These are phyloP conservation scores for Penaeus vannamei DNA, from an alignment of 1,140 invertebrate species.

Conservation along the genomic window DNA sequence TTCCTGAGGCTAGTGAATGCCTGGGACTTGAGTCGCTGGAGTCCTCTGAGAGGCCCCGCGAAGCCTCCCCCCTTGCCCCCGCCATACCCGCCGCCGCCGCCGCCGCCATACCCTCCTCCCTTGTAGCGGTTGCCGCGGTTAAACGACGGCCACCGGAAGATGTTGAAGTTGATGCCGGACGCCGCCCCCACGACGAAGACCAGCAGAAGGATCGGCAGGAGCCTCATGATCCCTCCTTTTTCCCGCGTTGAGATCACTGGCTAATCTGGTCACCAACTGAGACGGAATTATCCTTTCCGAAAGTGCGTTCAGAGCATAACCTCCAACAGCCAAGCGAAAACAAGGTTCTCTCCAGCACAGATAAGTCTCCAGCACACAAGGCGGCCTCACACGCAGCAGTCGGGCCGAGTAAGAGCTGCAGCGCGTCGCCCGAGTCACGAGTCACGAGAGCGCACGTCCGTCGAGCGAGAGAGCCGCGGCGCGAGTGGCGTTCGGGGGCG, in stretches of 20 bases:
- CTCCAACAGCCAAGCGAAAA: too few relatives aligned
- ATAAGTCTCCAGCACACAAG: too few relatives aligned
- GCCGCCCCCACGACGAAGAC: constrained; percentile 32
- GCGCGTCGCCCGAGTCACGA: too few relatives aligned
- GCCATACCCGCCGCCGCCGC: neutral
- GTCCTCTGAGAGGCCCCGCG: constrained; percentile 1
- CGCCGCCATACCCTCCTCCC: constrained; percentile 31
- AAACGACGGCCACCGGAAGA: constrained; percentile 58
- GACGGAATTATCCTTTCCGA: neutral
- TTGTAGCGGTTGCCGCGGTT: constrained; percentile 5
- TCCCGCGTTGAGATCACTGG: neutral
- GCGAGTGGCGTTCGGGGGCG: neutral
- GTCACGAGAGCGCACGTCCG: too few relatives aligned
- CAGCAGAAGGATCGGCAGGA: constrained; percentile 21
- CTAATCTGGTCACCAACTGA: neutral
- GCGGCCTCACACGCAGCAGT: too few relatives aligned
- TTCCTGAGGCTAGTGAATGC: constrained; percentile 55
- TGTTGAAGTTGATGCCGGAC: constrained; percentile 48
- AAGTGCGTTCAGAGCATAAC: neutral
- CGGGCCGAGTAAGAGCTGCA: too few relatives aligned
- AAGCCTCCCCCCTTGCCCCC: constrained; percentile 26
- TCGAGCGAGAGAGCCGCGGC: too few relatives aligned
- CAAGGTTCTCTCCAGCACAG: too few relatives aligned
- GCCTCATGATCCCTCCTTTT: constrained; percentile 17
- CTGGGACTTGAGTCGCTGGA: constrained; percentile 46